Base-by-base conservation (phyloP, 2,888 invertebrate genomes). In the Melitaea athalia region DNA sequence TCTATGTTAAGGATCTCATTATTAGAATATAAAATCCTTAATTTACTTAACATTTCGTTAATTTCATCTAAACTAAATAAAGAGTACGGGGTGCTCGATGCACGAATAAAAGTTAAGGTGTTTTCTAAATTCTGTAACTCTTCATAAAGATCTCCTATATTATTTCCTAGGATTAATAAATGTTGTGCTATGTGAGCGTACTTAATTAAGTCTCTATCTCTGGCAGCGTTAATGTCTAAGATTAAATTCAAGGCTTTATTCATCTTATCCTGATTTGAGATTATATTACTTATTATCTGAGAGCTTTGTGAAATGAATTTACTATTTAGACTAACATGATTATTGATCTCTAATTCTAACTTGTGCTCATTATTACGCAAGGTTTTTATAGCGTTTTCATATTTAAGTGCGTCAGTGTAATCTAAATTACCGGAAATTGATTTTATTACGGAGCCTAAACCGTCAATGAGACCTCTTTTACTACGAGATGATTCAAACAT, bases 361-460 rank as follows among this genome's bases (percentile, higher is more conserved):
- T 74, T 71, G 59, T 74, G 45, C 63, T 76, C 66, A 52, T 75
- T 75, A 60, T 64, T 59, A n/a, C 72, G 64, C 15, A 77, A 49
- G 33, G 38, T 60, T 64, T 73, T 72, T 15, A 77, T 71, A 43
- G 75, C 76, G 31, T 74, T 55, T 55, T 78, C 65, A 55, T 76
- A 77, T 15, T 68, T 68, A 8, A 74, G 12, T 7, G 77, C 77
- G 49, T 78, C 78, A 11, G 69, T 68, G 42, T 73, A 71, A 60
- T 73, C 75, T 59, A 72, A 67, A 68, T 73, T 74, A n/a, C 76
- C 76, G 3, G 75, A 67, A 31, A 78, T 72, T 45, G 72, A 71
- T 70, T 75, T 75, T 50, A 75, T 72, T 3, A 75, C 59, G 1
- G 76, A 74, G 12, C 76, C 75, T 15, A 77, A 66, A 43, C 75